These are phyloP conservation scores for Leptogaster cylindrica DNA, from an alignment of 2,888 invertebrate species.

Conservation along the genomic window DNA sequence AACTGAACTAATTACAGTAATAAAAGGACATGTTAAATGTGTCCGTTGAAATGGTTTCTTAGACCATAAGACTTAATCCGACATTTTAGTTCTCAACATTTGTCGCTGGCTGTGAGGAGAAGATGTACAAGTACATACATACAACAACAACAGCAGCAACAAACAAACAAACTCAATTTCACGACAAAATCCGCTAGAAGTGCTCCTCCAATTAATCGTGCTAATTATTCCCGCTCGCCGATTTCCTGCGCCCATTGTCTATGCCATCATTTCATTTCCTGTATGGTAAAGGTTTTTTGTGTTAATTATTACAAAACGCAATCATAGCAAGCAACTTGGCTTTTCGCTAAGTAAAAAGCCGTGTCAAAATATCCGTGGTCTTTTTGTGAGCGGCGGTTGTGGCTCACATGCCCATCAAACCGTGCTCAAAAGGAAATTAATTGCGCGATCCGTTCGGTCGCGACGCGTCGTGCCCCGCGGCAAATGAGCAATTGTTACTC, in stretches of 20 bases:
- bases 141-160: no score
- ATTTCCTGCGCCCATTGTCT: conserved; percentile 34
- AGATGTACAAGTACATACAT: no score
- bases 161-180: no score
- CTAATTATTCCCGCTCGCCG: conserved; percentile 25
- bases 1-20: no score
- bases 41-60: no score
- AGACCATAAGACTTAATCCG: no score
- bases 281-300: conserved; percentile 2
- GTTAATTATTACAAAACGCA: conserved; percentile 39
- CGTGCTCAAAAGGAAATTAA: conserved; percentile 40
- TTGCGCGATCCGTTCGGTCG: conserved; percentile 26
- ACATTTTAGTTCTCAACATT: no score
- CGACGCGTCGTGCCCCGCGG: conserved; percentile 24
- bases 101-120: no score
- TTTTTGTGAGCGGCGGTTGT: conserved; percentile 10
- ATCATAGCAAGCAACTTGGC: conserved; percentile 36
- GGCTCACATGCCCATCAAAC: conserved; percentile 37
- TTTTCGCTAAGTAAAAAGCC: conserved; percentile 31
- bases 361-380: conserved; percentile 23
- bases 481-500: conserved; percentile 36
- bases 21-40: no score
- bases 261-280: conserved; percentile 26
- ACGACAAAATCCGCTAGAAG: background rate
- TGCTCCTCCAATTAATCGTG: conserved; percentile 12